Evolutionary conservation across 2,888 invertebrate genomes (phyloP), one percentile per base, ranked within the genome.

Genomic region (Mythimna loreyi): DNA sequence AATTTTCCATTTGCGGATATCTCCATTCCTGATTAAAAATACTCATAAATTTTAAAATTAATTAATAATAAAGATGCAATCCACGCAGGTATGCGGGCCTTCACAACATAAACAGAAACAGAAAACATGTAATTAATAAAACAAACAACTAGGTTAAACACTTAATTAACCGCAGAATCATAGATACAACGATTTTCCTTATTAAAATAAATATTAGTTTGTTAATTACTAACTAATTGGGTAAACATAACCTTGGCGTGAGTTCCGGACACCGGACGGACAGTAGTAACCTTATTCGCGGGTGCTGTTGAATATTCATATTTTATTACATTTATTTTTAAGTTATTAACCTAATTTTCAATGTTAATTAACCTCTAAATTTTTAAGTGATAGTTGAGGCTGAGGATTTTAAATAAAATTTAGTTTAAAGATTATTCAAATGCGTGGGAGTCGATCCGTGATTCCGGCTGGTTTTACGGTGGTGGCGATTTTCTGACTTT

Each of bases 281-380:
- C 57, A 62, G 57, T n/a, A 59, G 47, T 66, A 67, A 70, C 81
- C 81, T 81, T 66, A 73, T 83, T 81, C 47, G 19, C 40, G 23
- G 7, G 9, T 62, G 11, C 21, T 56, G 57, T 65, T 77, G 72
- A 73, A 79, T 81, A 79, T 81, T 79, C 69, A 83, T 79, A 23
- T 59, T 72, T 65, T 30, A 72, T 69, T 59, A 72, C 69, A 73
- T 78, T 83, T 82, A 67, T 80, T 73, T 71, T 67, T 40, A 66
- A 75, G 75, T 62, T 74, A 78, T 72, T 82, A 81, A 82, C 79
- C 82, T 59, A 77, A 83, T 83, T 81, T 67, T 59, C 25, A 49
- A 76, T 60, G 72, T 72, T 72, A 72, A 83, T 82, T 81, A 77
- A 73, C 83, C 72, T 82, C 50, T 75, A 79, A 83, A 74, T 75